Evolutionary conservation across 2,888 invertebrate genomes (phyloP), one percentile per base, ranked within the genome.

Genomic region (Sinhomidia bicolor): DNA sequence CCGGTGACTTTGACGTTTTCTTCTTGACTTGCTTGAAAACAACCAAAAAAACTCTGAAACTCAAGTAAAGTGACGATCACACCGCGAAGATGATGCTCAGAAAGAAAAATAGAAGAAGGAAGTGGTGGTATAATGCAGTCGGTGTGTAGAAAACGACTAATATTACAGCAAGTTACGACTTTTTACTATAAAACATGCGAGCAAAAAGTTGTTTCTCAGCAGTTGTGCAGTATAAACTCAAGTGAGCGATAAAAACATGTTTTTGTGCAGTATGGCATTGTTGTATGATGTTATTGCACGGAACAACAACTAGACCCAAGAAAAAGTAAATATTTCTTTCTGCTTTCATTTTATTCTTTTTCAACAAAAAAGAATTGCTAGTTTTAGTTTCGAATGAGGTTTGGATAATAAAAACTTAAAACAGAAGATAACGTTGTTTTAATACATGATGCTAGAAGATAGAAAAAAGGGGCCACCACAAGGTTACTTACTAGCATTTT

Each of bases 1-100:
- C 74, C 54, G 17, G 44, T 57, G 84, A 84, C 84, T 84, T 84
- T 88, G 88, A 84, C 88, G 88, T 88, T 88, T 83, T 79, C 80
- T 68, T 79, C 71, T 60, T 85, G 76, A 23, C 76, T 78, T 79
- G 54, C 23, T 17, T 62, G 81, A 74, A 82, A 76, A 87, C 62
- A 74, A 54, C 17, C 47, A 57, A 71, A 86, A 71, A 85, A 47
- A 26, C 29, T 26, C 26, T 41, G n/a, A 32, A 36, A 36, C 68
- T 41, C 7, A 68, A 60, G 26, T n/a, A 41, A 74, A 79, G 23
- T 60, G 79, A 78, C 79, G 79, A 79, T 79, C 57, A 41, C 36
- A 71, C 71, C 41, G 29, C 47, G n/a, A 1, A 6, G 57, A 62
- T 81, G 47, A 65, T 62, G 60, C 14, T 57, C 14, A 26, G 57